Percentiles rank a stretch among this genome's conserved stretches.
These are phyloP conservation scores for Hymenopus coronatus DNA, from an alignment of 2,888 invertebrate genomes.

Conservation along the genomic window DNA sequence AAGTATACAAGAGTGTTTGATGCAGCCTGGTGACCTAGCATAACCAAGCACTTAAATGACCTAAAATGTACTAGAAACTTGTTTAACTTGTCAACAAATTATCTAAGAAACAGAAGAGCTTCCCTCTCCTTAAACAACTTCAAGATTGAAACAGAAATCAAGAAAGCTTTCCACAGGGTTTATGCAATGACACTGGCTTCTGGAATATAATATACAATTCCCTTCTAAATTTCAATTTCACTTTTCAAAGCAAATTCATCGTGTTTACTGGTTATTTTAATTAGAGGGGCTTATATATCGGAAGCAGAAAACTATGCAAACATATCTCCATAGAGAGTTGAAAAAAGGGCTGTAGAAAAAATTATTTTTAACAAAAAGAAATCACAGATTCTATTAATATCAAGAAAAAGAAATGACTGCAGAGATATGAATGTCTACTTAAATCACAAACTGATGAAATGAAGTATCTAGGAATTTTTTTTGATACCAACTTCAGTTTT, in stretches of 20 bases:
- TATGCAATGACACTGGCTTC: no score
- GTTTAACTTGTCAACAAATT: no score
- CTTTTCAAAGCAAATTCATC: not conserved
- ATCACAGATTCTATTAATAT: not conserved
- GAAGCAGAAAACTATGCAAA: no score
- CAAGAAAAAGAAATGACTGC: no score
- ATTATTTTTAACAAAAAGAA: not conserved
- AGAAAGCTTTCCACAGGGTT: no score
- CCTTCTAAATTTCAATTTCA: no score
- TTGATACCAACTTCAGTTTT: not conserved
- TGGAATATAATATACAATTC: not conserved
- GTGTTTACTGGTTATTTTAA: not conserved
- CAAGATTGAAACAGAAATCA: not conserved
- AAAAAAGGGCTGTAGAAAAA: no score
- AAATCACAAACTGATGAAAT: not conserved
- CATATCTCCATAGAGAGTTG: no score
- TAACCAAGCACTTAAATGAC: not conserved
- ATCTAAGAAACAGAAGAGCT: no score
- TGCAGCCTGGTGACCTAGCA: not conserved
- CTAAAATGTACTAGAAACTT: not conserved
- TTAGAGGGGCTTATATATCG: not conserved
- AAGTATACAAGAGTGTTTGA: not conserved
- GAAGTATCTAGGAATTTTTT: not conserved
- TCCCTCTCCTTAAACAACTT: no score
- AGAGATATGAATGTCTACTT: no score